Evolutionary conservation across 2,113 vertebrate species (phyloP).

Genomic region (Camelus dromedarius): DNA sequence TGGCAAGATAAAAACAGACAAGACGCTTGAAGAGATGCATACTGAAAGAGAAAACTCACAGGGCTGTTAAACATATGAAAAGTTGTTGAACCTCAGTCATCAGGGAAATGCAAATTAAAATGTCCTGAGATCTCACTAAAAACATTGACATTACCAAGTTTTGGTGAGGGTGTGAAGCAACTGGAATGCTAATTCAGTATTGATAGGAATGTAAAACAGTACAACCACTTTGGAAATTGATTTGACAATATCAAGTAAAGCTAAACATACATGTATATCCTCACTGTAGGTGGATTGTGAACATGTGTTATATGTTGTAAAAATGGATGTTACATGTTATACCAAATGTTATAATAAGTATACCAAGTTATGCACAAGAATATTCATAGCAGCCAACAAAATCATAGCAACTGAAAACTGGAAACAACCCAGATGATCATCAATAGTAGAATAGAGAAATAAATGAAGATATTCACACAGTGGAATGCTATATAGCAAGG

Average conservation of each 20-base stretch:
- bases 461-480: not conserved
- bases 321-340: too few relatives aligned
- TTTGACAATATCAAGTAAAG: not conserved
- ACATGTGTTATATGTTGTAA: not conserved
- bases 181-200: not conserved
- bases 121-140: not conserved
- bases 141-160: constrained; percentile 4
- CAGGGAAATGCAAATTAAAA: not conserved
- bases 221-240: not conserved
- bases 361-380: not conserved
- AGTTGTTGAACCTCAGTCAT: not conserved
- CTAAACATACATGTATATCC: not conserved
- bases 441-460: not conserved
- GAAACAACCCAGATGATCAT: not conserved
- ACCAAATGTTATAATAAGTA: not conserved
- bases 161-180: not conserved
- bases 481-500: not conserved
- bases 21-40: not conserved
- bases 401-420: not conserved
- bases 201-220: not conserved
- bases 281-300: not conserved
- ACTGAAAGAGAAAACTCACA: not conserved
- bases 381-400: not conserved
- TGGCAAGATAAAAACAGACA: not conserved
- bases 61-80: not conserved